These are phyloP conservation scores for Salvelinus namaycush DNA, from an alignment of 2,113 vertebrate genomes.

Conservation along the genomic window DNA sequence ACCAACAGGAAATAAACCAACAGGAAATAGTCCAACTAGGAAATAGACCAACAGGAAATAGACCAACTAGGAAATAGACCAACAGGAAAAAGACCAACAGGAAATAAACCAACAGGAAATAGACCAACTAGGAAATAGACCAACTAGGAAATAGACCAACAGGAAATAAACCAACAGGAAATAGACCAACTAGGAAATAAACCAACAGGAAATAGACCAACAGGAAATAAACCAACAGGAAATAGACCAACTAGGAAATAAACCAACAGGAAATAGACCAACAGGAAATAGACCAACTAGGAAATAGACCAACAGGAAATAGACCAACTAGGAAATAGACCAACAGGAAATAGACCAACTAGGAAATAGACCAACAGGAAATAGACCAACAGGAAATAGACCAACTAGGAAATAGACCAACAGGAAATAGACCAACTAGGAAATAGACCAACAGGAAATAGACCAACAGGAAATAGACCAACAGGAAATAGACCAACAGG, in stretches of 20 bases:
- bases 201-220: slow-evolving; percentile 51
- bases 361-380: slow-evolving; percentile 41
- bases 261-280: too few species aligned
- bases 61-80: slow-evolving; percentile 65
- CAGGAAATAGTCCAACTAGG: slow-evolving; percentile 61
- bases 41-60: too few species aligned
- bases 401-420: too few species aligned
- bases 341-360: slow-evolving; percentile 56
- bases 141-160: too few species aligned
- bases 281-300: slow-evolving; percentile 17
- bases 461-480: slow-evolving; percentile 55
- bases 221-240: slow-evolving; percentile 20
- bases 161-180: slow-evolving; percentile 23
- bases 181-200: slow-evolving; percentile 52
- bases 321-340: slow-evolving; percentile 32
- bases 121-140: slow-evolving; percentile 25
- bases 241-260: too few species aligned
- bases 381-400: slow-evolving; percentile 51
- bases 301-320: slow-evolving; percentile 52
- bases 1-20: slow-evolving; percentile 49
- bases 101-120: slow-evolving; percentile 22
- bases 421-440: slow-evolving; percentile 33
- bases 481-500: too few species aligned
- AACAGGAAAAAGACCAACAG: slow-evolving; percentile 26
- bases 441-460: slow-evolving; percentile 46